These are phyloP conservation scores for Arctocebus calabarensis DNA, from an alignment of 2,797 vertebrate genomes.

Conservation along the genomic window DNA sequence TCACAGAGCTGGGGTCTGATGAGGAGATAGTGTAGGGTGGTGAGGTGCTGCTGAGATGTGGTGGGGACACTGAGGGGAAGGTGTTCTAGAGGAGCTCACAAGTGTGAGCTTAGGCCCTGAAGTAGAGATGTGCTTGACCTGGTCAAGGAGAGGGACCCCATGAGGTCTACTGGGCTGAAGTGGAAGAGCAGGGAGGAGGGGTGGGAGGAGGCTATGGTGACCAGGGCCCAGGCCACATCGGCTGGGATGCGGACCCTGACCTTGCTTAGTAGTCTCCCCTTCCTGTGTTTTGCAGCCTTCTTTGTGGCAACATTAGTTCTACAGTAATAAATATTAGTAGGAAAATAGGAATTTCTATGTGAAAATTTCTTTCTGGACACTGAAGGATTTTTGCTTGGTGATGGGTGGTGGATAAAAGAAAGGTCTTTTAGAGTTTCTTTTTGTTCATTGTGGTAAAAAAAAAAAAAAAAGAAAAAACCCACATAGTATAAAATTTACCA, in stretches of 20 bases:
- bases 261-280: background rate
- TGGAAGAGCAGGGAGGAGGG: background rate
- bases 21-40: too few species aligned
- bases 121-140: background rate
- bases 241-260: background rate
- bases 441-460: background rate
- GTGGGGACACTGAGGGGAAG: background rate
- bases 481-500: background rate
- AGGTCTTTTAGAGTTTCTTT: too few species aligned
- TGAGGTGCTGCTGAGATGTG: background rate
- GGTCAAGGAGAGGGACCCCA: background rate
- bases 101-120: background rate
- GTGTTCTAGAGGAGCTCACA: background rate
- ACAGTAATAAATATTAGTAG: background rate
- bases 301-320: background rate
- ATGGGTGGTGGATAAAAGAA: background rate
- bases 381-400: background rate
- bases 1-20: background rate
- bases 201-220: too few species aligned
- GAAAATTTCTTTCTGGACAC: background rate
- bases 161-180: background rate
- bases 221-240: background rate
- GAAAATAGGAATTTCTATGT: background rate
- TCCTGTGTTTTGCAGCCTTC: background rate
- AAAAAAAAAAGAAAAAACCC: too few species aligned